These are phyloP conservation scores for Reinhardtius hippoglossoides DNA, from an alignment of 2,113 vertebrate species.

Conservation along the genomic window DNA sequence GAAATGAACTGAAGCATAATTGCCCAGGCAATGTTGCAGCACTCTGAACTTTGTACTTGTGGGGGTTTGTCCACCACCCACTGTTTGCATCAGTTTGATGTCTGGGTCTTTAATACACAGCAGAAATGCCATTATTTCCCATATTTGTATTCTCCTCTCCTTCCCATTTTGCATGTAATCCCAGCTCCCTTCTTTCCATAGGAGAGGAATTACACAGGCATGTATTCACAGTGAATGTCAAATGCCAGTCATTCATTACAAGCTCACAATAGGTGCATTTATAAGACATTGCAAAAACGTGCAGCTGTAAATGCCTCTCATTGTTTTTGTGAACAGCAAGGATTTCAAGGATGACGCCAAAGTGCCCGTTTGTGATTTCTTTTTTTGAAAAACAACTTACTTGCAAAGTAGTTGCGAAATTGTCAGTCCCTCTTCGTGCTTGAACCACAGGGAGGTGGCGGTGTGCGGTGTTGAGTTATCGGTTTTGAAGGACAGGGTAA, in stretches of 20 bases:
- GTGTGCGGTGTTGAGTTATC: constrained; percentile 13
- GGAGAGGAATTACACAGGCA: constrained; percentile 35
- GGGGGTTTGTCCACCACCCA: constrained; percentile 58
- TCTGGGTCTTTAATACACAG: constrained; percentile 32
- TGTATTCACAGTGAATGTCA: constrained; percentile 62
- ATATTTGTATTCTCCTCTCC: constrained; percentile 42
- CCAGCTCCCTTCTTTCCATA: constrained; percentile 18
- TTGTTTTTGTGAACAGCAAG: constrained; percentile 27
- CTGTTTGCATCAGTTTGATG: constrained; percentile 50
- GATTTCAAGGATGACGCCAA: constrained; percentile 34
- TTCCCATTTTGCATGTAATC: constrained; percentile 14
- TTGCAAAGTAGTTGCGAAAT: constrained; percentile 22
- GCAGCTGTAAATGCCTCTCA: constrained; percentile 22
- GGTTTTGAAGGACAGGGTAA: constrained; percentile 45
- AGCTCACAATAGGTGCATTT: constrained; percentile 59
- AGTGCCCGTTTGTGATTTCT: not conserved
- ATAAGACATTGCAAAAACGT: constrained; percentile 26
- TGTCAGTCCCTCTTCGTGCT: not conserved
- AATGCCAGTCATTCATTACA: constrained; percentile 54
- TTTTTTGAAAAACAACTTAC: constrained; percentile 7
- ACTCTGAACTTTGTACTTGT: constrained; percentile 41
- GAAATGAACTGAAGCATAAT: constrained; percentile 66
- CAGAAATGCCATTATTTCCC: constrained; percentile 59
- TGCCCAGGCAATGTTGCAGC: constrained; percentile 44
- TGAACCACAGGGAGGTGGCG: constrained; percentile 17